A percentile compares a stretch with the other conserved stretches of the same genome.
phyloP scores from a whole-genome alignment of 2,888 invertebrate species.

The Eupithecia exiguata region DNA sequence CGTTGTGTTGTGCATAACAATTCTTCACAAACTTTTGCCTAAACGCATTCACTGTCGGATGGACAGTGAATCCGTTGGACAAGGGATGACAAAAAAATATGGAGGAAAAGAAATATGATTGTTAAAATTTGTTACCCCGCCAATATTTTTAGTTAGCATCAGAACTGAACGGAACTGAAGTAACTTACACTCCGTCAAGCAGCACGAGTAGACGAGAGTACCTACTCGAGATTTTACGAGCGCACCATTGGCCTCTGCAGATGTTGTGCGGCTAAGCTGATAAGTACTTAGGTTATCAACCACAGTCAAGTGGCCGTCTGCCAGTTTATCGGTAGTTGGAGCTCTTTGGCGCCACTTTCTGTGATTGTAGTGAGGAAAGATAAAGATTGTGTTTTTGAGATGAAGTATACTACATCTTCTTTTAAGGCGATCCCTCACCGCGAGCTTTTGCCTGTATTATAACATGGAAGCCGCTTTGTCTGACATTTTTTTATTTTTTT shows the following conservation, averaged over 20 bases:
- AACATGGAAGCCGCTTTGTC: too few relatives aligned
- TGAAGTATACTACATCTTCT: not conserved
- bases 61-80: too few relatives aligned
- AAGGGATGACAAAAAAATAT: too few relatives aligned
- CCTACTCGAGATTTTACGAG: slow-evolving; percentile 27
- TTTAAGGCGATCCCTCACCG: not conserved
- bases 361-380: not conserved
- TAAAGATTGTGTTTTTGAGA: not conserved
- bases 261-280: slow-evolving; percentile 31
- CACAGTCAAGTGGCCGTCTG: slow-evolving; percentile 32
- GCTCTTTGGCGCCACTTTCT: slow-evolving; percentile 31
- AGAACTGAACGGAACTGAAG: not conserved
- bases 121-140: not conserved
- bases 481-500: too few relatives aligned
- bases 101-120: too few relatives aligned
- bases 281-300: slow-evolving; percentile 36
- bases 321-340: slow-evolving; percentile 22
- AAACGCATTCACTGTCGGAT: too few relatives aligned
- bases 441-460: not conserved
- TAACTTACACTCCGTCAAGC: not conserved
- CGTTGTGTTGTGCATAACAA: too few relatives aligned
- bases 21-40: too few relatives aligned
- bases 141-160: not conserved
- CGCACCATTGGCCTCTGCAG: slow-evolving; percentile 24
- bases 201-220: not conserved